Evolutionary conservation across 2,888 invertebrate genomes (phyloP).

Genomic region (Trissolcus japonicus): DNA sequence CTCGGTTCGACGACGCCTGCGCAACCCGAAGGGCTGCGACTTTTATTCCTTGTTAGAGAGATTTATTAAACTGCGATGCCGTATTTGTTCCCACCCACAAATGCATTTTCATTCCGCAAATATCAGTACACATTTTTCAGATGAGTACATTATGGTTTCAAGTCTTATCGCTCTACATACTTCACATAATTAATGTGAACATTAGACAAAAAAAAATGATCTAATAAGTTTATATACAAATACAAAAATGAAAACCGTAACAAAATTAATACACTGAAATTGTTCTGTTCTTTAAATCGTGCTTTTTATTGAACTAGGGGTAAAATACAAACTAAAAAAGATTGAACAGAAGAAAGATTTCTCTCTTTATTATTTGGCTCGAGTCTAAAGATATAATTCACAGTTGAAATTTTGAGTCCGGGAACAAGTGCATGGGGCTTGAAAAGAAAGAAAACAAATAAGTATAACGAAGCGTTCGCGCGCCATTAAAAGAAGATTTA

Average conservation of each 20-base stretch:
- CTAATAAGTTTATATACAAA: no score
- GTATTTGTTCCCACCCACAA: slow-evolving; percentile 13
- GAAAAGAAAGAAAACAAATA: slow-evolving; percentile 4
- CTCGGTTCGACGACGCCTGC: slow-evolving; percentile 32
- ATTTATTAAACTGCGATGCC: slow-evolving; percentile 12
- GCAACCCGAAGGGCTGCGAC: slow-evolving; percentile 18
- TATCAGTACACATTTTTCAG: slow-evolving; percentile 5
- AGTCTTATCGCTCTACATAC: no score
- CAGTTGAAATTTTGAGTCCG: slow-evolving; percentile 24
- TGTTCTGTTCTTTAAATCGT: no score
- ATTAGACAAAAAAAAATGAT: no score
- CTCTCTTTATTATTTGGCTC: slow-evolving; percentile 2
- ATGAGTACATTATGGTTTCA: no score
- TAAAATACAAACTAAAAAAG: no score
- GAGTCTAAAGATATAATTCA: slow-evolving; percentile 32
- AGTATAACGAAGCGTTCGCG: slow-evolving; percentile 39
- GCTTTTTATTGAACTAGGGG: no score
- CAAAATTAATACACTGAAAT: no score
- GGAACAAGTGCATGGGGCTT: slow-evolving; percentile 35
- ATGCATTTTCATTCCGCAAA: slow-evolving; percentile 4
- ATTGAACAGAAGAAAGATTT: background rate
- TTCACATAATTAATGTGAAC: no score
- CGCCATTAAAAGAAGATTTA: slow-evolving; percentile 67
- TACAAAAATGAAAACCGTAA: no score
- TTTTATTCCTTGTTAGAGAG: slow-evolving; percentile 14